A percentile compares a stretch with the other conserved stretches of the same genome.
Conservation (phyloP, 2,113 vertebrate species). For the Antennarius striatus region DNA sequence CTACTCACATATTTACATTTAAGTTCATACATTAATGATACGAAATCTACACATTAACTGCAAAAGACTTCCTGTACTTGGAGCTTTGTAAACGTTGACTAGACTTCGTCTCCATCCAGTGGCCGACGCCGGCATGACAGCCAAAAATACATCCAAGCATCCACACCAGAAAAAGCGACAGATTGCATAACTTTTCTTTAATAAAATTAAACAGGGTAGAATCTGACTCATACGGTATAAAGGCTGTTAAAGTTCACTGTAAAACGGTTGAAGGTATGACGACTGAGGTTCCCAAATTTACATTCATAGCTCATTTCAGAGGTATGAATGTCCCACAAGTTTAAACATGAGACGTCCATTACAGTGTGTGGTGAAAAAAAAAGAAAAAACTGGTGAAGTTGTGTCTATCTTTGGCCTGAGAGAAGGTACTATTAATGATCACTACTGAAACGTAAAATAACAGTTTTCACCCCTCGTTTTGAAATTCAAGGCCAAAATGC, state of each 20-base stretch:
- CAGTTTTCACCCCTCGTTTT: too few relatives aligned
- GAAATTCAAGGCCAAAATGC: too few relatives aligned
- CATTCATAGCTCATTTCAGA: conserved; percentile 30
- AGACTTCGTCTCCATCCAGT: too few relatives aligned
- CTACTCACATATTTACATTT: too few relatives aligned
- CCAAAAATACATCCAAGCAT: neutral
- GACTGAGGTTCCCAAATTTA: conserved; percentile 31
- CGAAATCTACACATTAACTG: too few relatives aligned
- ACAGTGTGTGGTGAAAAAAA: neutral
- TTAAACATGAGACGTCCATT: neutral
- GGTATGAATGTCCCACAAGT: neutral
- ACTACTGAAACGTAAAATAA: neutral
- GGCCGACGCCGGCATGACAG: too few relatives aligned
- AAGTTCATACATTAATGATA: too few relatives aligned
- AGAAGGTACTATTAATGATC: neutral
- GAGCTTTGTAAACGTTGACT: too few relatives aligned
- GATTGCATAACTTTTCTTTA: conserved; percentile 57
- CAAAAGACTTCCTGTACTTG: too few relatives aligned
- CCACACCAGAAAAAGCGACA: neutral
- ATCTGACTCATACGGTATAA: conserved; percentile 59
- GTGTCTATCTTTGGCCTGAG: conserved; percentile 45
- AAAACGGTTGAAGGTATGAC: conserved; percentile 60
- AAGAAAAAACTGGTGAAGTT: neutral
- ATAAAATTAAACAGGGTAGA: conserved; percentile 73
- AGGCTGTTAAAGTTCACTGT: conserved; percentile 55